Evolutionary conservation across 1,140 invertebrate genomes (phyloP), one percentile per base, ranked within the genome.

Genomic region (Oryzaephilus surinamensis): DNA sequence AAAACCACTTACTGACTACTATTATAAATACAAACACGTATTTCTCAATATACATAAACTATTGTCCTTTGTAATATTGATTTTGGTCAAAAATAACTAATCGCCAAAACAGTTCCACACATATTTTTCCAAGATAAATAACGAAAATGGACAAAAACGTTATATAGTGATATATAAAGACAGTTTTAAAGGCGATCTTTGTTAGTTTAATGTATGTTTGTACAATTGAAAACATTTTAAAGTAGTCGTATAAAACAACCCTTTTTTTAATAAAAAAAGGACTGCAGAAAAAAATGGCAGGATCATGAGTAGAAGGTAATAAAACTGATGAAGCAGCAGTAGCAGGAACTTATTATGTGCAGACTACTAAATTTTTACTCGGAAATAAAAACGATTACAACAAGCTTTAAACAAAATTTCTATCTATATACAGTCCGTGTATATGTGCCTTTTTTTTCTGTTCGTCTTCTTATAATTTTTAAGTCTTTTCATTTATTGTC

Each of bases 1-100:
- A 46, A 50, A 52, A 42, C 49, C 50, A 55, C 51, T 55, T 55
- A 54, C 39, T 52, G 53, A 49, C 52, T 52, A 41, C 48, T 52
- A 51, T 52, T 52, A 54, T 54, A 54, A 54, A 54, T 50, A 54
- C 46, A 54, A 54, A 51, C 46, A 50, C 45, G 49, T 51, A 38
- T 20, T 38, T 8, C 29, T 16, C 30, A 34, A 38, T 44, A 30
- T 26, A 44, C 8, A 24, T 24, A 24, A 11, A n/a, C 41, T 29
- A 43, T 43, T 43, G 41, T 43, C 41, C 41, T 20, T 36, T 43
- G n/a, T n/a, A n/a, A n/a, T n/a, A 34, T 35, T 43, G 41, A 37
- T 28, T 35, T 27, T 34, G 26, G 23, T 24, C 23, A 24, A n/a
- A 8, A 10, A 24, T 24, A 37, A 31, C 42, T 38, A 44, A 44